A percentile compares a stretch with the other conserved stretches of the same genome.
phyloP scores from a whole-genome alignment of 2,113 vertebrate species.

The Charina bottae region DNA sequence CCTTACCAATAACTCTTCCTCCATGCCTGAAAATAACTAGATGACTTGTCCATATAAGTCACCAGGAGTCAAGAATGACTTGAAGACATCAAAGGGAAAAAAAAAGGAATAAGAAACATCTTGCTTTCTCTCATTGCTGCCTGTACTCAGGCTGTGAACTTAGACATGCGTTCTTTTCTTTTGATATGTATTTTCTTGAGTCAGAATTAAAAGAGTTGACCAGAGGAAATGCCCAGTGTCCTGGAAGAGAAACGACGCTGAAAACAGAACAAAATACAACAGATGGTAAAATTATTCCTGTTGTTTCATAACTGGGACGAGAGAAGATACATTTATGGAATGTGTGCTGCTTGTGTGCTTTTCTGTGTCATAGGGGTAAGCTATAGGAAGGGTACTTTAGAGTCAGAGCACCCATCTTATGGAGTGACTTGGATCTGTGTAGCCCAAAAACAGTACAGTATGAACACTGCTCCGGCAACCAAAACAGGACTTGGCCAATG shows the following conservation, averaged over 20 bases:
- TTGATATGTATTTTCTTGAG: neutral
- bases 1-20: neutral
- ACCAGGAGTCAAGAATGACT: no score
- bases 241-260: neutral
- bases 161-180: neutral
- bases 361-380: neutral
- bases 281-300: neutral
- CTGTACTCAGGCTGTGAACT: neutral
- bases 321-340: neutral
- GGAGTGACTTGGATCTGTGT: neutral
- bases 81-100: no score
- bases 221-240: neutral
- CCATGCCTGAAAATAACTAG: no score
- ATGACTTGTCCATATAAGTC: no score
- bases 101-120: no score
- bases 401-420: neutral
- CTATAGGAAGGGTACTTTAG: neutral
- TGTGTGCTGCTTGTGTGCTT: neutral
- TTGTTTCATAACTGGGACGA: neutral
- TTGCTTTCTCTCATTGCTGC: no score
- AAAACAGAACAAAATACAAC: neutral
- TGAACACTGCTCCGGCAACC: neutral
- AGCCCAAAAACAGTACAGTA: neutral
- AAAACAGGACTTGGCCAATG: neutral
- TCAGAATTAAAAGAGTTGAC: neutral